These are phyloP conservation scores for Drosophila suboccidentalis DNA, from an alignment of 2,888 invertebrate species.

Conservation along the genomic window DNA sequence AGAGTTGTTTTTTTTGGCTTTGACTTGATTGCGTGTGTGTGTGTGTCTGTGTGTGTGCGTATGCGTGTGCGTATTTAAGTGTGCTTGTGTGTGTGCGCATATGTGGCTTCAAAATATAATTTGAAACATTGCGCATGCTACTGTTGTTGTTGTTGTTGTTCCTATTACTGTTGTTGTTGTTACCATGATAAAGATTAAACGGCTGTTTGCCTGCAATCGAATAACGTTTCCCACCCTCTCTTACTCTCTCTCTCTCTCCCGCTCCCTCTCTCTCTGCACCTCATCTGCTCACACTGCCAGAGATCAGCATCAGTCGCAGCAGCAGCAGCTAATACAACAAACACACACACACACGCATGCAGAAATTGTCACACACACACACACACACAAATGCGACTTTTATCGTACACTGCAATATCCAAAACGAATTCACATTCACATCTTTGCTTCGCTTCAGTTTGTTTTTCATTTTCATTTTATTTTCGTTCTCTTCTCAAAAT, in stretches of 20 bases:
- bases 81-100: slow-evolving; percentile 39
- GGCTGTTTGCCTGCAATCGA: slow-evolving; percentile 65
- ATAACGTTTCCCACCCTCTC: slow-evolving; percentile 52
- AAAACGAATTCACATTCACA: slow-evolving; percentile 57
- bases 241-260: slow-evolving; percentile 4
- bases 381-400: slow-evolving; percentile 16
- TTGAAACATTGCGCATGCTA: slow-evolving; percentile 51
- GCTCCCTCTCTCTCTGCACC: slow-evolving; percentile 6
- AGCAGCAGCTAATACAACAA: slow-evolving; percentile 33
- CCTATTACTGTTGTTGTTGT: slow-evolving; percentile 15
- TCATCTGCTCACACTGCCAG: slow-evolving; percentile 12
- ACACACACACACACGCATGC: slow-evolving; percentile 20
- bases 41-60: slow-evolving; percentile 1
- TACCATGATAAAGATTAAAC: slow-evolving; percentile 64
- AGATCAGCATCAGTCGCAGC: slow-evolving; percentile 55
- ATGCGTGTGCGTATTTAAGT: slow-evolving; percentile 8
- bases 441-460: slow-evolving; percentile 37
- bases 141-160: slow-evolving; percentile 6
- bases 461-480: slow-evolving; percentile 30
- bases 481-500: slow-evolving; percentile 26
- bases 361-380: slow-evolving; percentile 20
- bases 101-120: slow-evolving; percentile 63
- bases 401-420: slow-evolving; percentile 33
- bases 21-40: not conserved
- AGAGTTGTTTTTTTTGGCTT: slow-evolving; percentile 19